A percentile compares a stretch with the other conserved stretches of the same genome.
Evolutionary conservation across 1,140 invertebrate genomes (phyloP).

Genomic region (Ooceraea biroi): DNA sequence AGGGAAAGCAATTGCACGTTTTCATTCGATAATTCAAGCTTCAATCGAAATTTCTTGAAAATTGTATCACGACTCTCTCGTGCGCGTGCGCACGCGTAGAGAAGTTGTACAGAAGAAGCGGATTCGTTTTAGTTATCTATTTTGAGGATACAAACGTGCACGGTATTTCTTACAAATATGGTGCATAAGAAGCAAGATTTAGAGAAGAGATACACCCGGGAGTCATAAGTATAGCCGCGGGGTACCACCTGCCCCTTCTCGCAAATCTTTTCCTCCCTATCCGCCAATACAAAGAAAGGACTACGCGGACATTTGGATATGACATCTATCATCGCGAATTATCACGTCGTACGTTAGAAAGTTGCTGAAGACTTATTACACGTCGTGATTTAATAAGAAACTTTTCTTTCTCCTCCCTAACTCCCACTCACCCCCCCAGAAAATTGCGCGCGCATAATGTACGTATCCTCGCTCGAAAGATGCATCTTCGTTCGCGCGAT

Average conservation of each 20-base stretch:
- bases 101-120: background rate
- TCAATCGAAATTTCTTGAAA: background rate
- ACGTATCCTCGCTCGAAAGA: background rate
- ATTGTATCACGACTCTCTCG: background rate
- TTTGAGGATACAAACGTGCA: background rate
- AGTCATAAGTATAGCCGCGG: constrained; percentile 76
- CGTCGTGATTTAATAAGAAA: constrained; percentile 70
- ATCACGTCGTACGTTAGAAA: constrained; percentile 78
- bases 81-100: background rate
- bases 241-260: constrained; percentile 71
- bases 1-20: background rate
- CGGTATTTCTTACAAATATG: background rate
- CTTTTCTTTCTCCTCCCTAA: background rate
- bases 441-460: background rate
- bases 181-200: constrained; percentile 56
- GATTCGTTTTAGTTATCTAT: constrained; percentile 21
- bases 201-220: constrained; percentile 43
- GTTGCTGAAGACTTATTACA: constrained; percentile 72
- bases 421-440: background rate
- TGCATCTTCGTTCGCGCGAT: background rate
- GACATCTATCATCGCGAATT: constrained; percentile 79
- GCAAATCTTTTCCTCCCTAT: constrained; percentile 77
- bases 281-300: constrained; percentile 79
- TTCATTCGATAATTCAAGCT: background rate
- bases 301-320: constrained; percentile 78